A percentile compares a stretch with the other conserved stretches of the same genome.
These are phyloP conservation scores for Pheosia gnoma DNA, from an alignment of 2,888 invertebrate genomes.

Conservation along the genomic window DNA sequence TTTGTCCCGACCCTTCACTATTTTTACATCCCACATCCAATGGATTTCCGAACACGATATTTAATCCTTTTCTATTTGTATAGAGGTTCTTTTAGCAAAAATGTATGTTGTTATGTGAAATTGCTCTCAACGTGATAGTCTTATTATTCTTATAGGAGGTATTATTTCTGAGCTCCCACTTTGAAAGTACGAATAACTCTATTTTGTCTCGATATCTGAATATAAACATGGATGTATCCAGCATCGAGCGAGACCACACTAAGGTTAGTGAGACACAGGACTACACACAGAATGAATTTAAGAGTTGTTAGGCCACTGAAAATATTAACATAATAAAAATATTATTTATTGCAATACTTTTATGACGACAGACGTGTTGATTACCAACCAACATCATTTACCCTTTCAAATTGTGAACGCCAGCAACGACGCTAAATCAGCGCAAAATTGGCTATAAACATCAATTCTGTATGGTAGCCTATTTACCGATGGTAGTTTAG, in stretches of 20 bases:
- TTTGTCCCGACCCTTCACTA: conserved; percentile 46
- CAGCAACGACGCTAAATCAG: conserved; percentile 34
- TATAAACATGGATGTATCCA: too few relatives aligned
- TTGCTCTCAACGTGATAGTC: too few relatives aligned
- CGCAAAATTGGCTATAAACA: conserved; percentile 37
- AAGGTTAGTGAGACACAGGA: too few relatives aligned
- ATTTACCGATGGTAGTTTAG: conserved; percentile 14
- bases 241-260: too few relatives aligned
- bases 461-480: conserved; percentile 33
- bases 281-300: too few relatives aligned
- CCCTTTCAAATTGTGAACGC: conserved; percentile 25
- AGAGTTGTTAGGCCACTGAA: too few relatives aligned
- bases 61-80: background rate
- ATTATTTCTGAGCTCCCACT: too few relatives aligned
- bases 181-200: too few relatives aligned
- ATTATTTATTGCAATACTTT: background rate
- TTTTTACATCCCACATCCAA: conserved; percentile 45
- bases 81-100: background rate
- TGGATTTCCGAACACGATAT: background rate
- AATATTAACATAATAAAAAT: too few relatives aligned
- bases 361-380: background rate
- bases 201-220: too few relatives aligned
- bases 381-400: conserved; percentile 20
- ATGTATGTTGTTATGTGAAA: background rate
- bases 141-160: too few relatives aligned